phyloP scores from a whole-genome alignment of 2,113 vertebrate genomes.

The Ramphastos sulfuratus region DNA sequence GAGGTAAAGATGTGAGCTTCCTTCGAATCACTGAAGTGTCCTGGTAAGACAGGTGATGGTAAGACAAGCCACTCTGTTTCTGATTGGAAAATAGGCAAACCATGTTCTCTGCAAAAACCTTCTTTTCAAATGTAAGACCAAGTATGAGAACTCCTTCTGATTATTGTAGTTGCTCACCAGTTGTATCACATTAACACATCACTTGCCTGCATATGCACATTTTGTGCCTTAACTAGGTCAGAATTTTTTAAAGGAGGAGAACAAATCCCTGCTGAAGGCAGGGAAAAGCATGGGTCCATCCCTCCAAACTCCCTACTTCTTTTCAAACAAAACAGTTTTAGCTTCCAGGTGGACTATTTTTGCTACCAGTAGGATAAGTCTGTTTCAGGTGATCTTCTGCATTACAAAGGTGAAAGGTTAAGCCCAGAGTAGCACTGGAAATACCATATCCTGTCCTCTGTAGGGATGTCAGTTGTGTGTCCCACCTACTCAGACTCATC shows the following conservation, averaged over 20 bases:
- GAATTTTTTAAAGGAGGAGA: not conserved
- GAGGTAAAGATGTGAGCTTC: constrained; percentile 64
- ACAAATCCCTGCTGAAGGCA: not conserved
- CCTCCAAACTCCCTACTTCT: not conserved
- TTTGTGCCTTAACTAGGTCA: not conserved
- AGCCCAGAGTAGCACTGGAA: not conserved
- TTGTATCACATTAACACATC: not conserved
- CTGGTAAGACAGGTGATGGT: not conserved
- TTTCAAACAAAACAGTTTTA: not conserved
- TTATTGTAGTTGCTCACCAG: not conserved
- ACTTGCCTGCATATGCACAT: not conserved
- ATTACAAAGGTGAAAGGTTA: not conserved
- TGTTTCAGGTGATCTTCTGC: not conserved
- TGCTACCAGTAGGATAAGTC: not conserved
- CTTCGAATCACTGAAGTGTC: not conserved
- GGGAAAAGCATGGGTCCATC: not conserved
- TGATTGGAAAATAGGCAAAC: not conserved
- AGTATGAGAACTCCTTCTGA: not conserved
- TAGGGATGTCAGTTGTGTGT: not conserved
- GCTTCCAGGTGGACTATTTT: not conserved
- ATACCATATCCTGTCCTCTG: not conserved
- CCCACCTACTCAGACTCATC: not conserved
- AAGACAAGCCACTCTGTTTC: not conserved
- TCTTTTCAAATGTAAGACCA: not conserved
- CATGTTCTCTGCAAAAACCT: not conserved